Percentiles rank a stretch among this genome's conserved stretches.
Conservation (phyloP, 23 tunicate species). For the Ciona savignyi region DNA sequence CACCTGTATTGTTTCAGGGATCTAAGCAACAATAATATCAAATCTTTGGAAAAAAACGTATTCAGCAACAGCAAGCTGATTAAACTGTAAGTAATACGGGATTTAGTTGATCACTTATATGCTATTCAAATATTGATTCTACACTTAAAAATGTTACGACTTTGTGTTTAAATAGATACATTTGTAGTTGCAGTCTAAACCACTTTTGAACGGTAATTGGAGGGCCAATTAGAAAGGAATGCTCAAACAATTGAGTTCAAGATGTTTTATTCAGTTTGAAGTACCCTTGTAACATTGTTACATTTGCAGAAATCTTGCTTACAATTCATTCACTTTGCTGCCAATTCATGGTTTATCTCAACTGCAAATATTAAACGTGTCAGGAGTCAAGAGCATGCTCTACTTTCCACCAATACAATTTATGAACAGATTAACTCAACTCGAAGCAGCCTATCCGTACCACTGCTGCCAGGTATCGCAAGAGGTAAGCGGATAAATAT, state of each 20-base stretch:
- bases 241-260: background rate
- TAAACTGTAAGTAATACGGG: slow-evolving; percentile 42
- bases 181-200: no score
- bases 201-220: no score
- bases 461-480: slow-evolving; percentile 65
- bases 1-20: slow-evolving; percentile 13
- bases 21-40: slow-evolving; percentile 40
- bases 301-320: slow-evolving; percentile 71
- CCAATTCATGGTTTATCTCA: slow-evolving; percentile 47
- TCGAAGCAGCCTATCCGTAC: slow-evolving; percentile 54
- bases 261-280: background rate
- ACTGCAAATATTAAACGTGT: slow-evolving; percentile 32
- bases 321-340: slow-evolving; percentile 36
- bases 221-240: no score
- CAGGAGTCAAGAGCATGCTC: slow-evolving; percentile 35
- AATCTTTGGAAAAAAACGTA: slow-evolving; percentile 21
- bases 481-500: slow-evolving; percentile 11
- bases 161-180: slow-evolving; percentile 1
- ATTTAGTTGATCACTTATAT: background rate
- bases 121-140: no score
- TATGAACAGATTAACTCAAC: slow-evolving; percentile 16
- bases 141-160: no score
- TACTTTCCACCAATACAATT: slow-evolving; percentile 43
- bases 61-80: slow-evolving; percentile 19
- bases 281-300: background rate